phyloP scores from a whole-genome alignment of 30 jellyfish, hydroid and myxozoan species.

The Morbakka virulenta region DNA sequence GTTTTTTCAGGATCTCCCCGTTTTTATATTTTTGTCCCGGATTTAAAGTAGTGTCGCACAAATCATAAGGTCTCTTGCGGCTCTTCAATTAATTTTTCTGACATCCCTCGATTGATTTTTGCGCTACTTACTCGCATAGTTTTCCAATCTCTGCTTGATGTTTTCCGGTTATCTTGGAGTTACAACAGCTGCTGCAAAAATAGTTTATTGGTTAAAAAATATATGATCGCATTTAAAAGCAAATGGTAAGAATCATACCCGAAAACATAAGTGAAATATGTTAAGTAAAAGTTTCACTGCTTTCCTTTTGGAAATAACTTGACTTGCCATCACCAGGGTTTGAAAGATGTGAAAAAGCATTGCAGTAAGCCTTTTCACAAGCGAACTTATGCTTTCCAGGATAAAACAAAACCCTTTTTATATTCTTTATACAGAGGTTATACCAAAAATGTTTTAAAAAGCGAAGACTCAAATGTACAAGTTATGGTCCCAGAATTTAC shows the following conservation, averaged over 20 bases:
- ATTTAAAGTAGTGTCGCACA: background rate
- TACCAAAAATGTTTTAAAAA: background rate
- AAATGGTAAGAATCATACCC: too few species aligned
- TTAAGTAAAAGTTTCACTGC: too few species aligned
- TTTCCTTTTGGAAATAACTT: background rate
- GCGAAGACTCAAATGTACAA: too few species aligned
- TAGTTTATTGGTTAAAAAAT: too few species aligned
- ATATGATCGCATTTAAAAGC: too few species aligned
- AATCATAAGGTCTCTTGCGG: background rate
- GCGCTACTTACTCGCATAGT: background rate
- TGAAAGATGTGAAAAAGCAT: conserved; percentile 28
- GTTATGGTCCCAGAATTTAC: too few species aligned
- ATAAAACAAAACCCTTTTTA: conserved; percentile 2
- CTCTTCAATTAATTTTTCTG: background rate
- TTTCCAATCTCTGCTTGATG: background rate
- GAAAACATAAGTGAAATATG: too few species aligned
- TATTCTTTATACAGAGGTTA: conserved; percentile 23
- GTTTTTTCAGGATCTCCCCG: background rate
- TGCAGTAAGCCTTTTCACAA: conserved; percentile 12
- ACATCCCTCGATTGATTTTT: background rate
- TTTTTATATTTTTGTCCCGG: background rate
- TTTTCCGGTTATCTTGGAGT: background rate
- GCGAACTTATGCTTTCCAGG: conserved; percentile 26
- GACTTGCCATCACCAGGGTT: conserved; percentile 41
- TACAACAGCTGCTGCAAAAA: background rate